Percentiles rank a stretch among this genome's conserved stretches.
Conservation (phyloP, 2,888 invertebrate genomes). For the Caradrina kadenii region DNA sequence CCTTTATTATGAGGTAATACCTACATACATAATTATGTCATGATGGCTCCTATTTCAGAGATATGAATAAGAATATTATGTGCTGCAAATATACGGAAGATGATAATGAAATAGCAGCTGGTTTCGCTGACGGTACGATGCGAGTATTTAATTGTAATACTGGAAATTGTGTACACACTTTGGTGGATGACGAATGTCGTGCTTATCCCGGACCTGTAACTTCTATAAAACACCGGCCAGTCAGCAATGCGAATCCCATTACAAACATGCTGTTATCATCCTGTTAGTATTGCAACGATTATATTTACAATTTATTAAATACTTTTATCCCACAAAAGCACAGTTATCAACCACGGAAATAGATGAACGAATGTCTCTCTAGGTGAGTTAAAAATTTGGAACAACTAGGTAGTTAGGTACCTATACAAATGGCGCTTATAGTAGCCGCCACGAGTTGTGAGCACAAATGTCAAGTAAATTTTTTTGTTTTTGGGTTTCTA, state of each 20-base stretch:
- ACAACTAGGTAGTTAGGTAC: no score
- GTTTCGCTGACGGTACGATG: slow-evolving; percentile 91
- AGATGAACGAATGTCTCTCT: no score
- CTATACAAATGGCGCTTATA: no score
- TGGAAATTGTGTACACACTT: slow-evolving; percentile 83
- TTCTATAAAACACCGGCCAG: slow-evolving; percentile 91
- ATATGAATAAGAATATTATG: slow-evolving; percentile 88
- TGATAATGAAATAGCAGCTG: slow-evolving; percentile 90
- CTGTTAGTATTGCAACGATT: slow-evolving; percentile 83
- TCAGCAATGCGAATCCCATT: slow-evolving; percentile 90
- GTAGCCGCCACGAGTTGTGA: no score
- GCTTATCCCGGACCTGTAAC: slow-evolving; percentile 90
- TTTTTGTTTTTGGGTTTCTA: no score
- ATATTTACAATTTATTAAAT: background rate
- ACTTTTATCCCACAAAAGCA: background rate
- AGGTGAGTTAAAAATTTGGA: no score
- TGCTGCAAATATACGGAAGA: slow-evolving; percentile 92
- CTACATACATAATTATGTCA: no score
- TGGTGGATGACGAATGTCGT: slow-evolving; percentile 90
- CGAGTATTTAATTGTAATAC: slow-evolving; percentile 88
- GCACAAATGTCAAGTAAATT: no score
- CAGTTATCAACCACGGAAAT: background rate
- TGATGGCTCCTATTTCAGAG: slow-evolving; percentile 75
- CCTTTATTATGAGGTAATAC: background rate
- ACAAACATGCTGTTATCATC: slow-evolving; percentile 90